Base-by-base conservation (phyloP, 2,797 vertebrate species). In the Novumbra hubbsi region DNA sequence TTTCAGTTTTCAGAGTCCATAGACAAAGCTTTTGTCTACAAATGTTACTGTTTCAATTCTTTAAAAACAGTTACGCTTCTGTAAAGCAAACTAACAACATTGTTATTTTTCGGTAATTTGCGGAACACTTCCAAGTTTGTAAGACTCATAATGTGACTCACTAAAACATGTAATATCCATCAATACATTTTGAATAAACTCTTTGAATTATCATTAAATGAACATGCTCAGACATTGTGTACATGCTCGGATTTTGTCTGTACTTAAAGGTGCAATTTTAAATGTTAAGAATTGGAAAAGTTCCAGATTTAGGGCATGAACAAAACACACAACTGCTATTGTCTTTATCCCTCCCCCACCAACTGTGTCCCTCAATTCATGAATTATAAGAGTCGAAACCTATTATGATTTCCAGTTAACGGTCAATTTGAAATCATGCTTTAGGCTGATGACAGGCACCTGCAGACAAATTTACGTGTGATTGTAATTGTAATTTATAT, bases 1-100 rank as follows among this genome's bases (percentile, higher is more conserved):
- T 89, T 85, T 88, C 80, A 86, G 89, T 86, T 57, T 65, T 86
- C 87, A 81, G 86, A 76, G 81, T 84, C 78, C 76, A 80, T 73
- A 87, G 87, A 89, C 90, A 89, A 84, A 80, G 80, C 84, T 74
- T 90, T 90, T 88, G 91, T 91, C 92, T 90, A 88, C 87, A 88
- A 90, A 73, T 79, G 82, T 69, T 24, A 2, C 27, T 28, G 80
- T 70, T 83, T 76, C 76, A 82, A 81, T 82, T 82, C 85, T 79
- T 85, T 76, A 84, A 86, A 83, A 76, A 74, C 74, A 75, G 75
- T 80, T 80, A 79, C 86, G 4, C 27, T 28, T 8, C 30, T 65
- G 30, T 65, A 6, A 16, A 7, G 28, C 0, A 16, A 16, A 16
- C 14, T 65, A 8, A 16, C 14, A 65, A 19, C 15, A 24, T 24